phyloP scores from a whole-genome alignment of 2,888 invertebrate genomes.

The Muschampia plurimacula region DNA sequence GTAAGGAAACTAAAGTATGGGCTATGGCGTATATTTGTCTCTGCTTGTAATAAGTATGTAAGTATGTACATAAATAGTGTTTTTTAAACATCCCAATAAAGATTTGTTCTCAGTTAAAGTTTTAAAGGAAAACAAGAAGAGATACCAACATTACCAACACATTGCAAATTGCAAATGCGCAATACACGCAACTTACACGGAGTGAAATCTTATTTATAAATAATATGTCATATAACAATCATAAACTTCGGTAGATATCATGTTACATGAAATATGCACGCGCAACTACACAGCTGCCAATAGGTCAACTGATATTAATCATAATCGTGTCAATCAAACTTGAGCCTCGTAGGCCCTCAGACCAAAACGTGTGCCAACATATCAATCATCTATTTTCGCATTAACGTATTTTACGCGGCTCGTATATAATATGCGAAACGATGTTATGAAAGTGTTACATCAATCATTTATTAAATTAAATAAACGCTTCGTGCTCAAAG shows the following conservation, averaged over 20 bases:
- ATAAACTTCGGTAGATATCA: neutral
- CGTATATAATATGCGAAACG: constrained; percentile 7
- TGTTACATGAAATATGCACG: neutral
- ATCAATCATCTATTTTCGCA: constrained; percentile 10
- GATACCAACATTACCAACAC: neutral
- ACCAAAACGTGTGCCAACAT: neutral
- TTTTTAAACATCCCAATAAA: too few relatives aligned
- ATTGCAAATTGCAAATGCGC: neutral
- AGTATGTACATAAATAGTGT: too few relatives aligned
- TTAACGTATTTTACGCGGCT: constrained; percentile 4
- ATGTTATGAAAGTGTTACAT: constrained; percentile 18
- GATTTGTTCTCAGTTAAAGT: neutral
- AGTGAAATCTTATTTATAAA: neutral
- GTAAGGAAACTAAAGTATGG: too few relatives aligned
- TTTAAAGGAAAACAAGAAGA: neutral
- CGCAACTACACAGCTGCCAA: constrained; percentile 12
- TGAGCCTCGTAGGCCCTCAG: constrained; percentile 17
- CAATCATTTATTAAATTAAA: constrained; percentile 22
- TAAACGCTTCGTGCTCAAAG: constrained; percentile 8
- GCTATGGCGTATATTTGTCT: too few relatives aligned
- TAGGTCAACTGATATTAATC: constrained; percentile 31
- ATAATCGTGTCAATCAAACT: constrained; percentile 32
- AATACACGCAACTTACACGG: neutral
- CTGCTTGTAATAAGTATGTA: too few relatives aligned
- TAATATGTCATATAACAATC: neutral